phyloP scores from a whole-genome alignment of 2,888 invertebrate genomes.

The Nineta flava region DNA sequence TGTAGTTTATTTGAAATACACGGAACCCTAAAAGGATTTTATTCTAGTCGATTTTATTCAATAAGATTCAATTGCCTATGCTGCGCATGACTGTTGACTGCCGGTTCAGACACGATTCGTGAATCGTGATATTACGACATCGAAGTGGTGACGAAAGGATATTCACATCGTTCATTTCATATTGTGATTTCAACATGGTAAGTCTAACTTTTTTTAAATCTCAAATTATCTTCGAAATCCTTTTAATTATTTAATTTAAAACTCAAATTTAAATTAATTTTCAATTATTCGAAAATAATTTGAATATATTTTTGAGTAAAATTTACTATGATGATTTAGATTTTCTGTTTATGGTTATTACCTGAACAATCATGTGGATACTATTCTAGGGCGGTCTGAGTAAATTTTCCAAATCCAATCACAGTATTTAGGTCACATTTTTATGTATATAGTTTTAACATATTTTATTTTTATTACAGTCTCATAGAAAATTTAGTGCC shows the following conservation, averaged over 20 bases:
- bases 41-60: too few relatives aligned
- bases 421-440: slow-evolving; percentile 5
- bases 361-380: slow-evolving; percentile 48
- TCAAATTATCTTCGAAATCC: neutral
- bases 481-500: slow-evolving; percentile 98
- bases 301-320: slow-evolving; percentile 4
- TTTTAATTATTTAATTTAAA: neutral
- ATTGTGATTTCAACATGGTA: neutral
- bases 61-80: too few relatives aligned
- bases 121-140: too few relatives aligned
- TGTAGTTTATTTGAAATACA: too few relatives aligned
- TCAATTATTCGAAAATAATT: too few relatives aligned
- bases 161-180: too few relatives aligned
- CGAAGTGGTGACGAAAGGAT: too few relatives aligned
- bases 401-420: neutral
- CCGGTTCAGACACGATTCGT: too few relatives aligned
- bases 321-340: slow-evolving; percentile 46
- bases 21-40: too few relatives aligned
- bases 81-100: too few relatives aligned
- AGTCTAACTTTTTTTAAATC: neutral
- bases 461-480: slow-evolving; percentile 42
- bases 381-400: slow-evolving; percentile 63
- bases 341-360: slow-evolving; percentile 48
- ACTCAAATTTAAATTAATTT: too few relatives aligned
- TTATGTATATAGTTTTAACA: neutral